phyloP scores from a whole-genome alignment of 92 coral and sea anemone species.

The Epizoanthus scotinus region DNA sequence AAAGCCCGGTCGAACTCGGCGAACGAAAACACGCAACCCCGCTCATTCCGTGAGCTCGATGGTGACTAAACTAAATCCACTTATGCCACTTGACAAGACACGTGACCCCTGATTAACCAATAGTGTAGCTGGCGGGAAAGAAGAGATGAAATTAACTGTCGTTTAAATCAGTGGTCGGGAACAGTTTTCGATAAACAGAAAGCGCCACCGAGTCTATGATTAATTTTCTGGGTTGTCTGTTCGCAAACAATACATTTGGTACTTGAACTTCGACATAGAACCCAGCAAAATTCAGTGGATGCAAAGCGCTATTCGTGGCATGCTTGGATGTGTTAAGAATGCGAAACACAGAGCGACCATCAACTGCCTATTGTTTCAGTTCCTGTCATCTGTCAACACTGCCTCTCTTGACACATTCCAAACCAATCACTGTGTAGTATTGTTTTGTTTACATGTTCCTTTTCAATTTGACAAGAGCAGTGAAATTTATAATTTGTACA shows the following conservation, averaged over 20 bases:
- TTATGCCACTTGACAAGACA: conserved; percentile 40
- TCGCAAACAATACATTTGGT: neutral
- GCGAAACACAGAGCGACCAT: conserved; percentile 22
- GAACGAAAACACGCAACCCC: conserved; percentile 49
- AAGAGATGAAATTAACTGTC: conserved; percentile 7
- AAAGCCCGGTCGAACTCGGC: conserved; percentile 49
- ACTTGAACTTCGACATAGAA: neutral
- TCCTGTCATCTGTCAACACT: conserved; percentile 76
- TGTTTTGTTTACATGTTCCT: conserved; percentile 66
- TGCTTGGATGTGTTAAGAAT: neutral
- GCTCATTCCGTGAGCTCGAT: conserved; percentile 49
- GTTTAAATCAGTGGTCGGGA: conserved; percentile 3
- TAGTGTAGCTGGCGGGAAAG: conserved; percentile 47
- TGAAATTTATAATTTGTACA: conserved; percentile 14
- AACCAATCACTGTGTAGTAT: conserved; percentile 67
- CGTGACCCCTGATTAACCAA: conserved; percentile 35
- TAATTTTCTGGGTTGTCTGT: neutral
- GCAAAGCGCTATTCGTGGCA: conserved; percentile 10
- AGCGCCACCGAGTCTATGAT: neutral
- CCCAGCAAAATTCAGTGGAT: neutral
- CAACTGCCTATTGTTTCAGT: conserved; percentile 27
- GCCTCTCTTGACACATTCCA: conserved; percentile 73
- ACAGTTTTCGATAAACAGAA: conserved; percentile 6
- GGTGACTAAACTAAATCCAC: conserved; percentile 45
- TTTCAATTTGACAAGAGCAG: conserved; percentile 37